A percentile compares a stretch with the other conserved stretches of the same genome.
Evolutionary conservation across 2,797 vertebrate species (phyloP).

Genomic region (Sebastes baramenuke): DNA sequence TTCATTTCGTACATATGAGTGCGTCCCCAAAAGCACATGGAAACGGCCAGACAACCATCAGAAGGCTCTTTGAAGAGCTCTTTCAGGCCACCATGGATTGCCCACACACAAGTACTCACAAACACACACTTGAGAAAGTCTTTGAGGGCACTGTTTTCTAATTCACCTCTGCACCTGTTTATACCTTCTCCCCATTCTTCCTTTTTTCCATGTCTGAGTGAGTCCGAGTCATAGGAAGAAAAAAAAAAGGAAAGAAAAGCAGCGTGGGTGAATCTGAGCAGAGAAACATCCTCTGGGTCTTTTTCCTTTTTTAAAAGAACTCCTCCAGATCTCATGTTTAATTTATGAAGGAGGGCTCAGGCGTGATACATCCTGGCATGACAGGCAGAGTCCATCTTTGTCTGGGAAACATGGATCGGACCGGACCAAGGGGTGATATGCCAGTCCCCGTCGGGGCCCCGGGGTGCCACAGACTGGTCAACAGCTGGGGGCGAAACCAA

Average conservation of each 20-base stretch:
- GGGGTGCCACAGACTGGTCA: conserved; percentile 74
- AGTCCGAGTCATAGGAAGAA: conserved; percentile 74
- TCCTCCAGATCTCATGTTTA: conserved; percentile 87
- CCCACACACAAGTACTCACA: conserved; percentile 68
- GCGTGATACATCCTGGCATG: conserved; percentile 84
- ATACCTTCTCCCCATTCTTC: conserved; percentile 68
- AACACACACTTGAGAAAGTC: conserved; percentile 75
- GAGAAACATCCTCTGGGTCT: conserved; percentile 86
- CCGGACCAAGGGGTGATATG: conserved; percentile 73
- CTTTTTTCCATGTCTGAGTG: conserved; percentile 78
- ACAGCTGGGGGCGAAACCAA: conserved; percentile 76
- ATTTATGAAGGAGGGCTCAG: conserved; percentile 83
- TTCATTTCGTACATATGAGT: conserved; percentile 56
- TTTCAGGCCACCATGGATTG: conserved; percentile 70
- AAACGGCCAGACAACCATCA: conserved; percentile 68
- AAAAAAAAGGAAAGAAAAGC: conserved; percentile 68
- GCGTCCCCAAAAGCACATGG: conserved; percentile 59
- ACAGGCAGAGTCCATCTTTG: conserved; percentile 83
- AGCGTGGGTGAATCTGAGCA: conserved; percentile 85
- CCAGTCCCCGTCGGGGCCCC: conserved; percentile 58
- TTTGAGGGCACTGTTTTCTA: conserved; percentile 80
- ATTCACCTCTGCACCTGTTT: conserved; percentile 83
- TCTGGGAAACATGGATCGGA: conserved; percentile 76
- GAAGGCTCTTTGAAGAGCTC: conserved; percentile 72
- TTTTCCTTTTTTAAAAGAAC: conserved; percentile 84